Conservation (phyloP, 2,797 vertebrate species). For the Sebastes miniatus region DNA sequence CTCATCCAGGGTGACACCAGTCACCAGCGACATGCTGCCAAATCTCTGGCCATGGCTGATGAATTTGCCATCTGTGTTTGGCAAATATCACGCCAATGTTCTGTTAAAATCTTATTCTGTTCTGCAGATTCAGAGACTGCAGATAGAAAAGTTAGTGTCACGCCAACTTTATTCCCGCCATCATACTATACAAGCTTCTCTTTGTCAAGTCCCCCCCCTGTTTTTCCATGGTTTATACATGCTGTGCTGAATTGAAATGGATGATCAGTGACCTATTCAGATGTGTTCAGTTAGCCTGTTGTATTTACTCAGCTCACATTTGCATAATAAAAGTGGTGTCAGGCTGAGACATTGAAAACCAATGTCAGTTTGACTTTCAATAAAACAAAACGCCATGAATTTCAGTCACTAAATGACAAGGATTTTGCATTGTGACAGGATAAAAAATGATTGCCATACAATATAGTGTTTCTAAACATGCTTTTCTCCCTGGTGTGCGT, state of each 20-base stretch:
- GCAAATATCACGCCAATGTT: conserved; percentile 17
- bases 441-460: not conserved
- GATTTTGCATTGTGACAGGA: not conserved
- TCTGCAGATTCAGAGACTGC: not conserved
- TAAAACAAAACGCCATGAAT: not conserved
- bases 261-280: conserved; percentile 43
- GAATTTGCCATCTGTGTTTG: conserved; percentile 54
- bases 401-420: not conserved
- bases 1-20: conserved; percentile 38
- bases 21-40: conserved; percentile 37
- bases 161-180: not conserved
- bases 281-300: conserved; percentile 23
- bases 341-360: conserved; percentile 20
- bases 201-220: conserved; percentile 2
- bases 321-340: conserved; percentile 38
- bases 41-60: conserved; percentile 12
- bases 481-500: not conserved
- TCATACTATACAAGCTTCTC: not conserved
- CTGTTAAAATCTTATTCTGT: conserved; percentile 1
- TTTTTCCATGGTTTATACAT: conserved; percentile 14
- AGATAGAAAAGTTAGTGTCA: not conserved
- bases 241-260: conserved; percentile 25
- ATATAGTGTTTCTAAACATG: not conserved
- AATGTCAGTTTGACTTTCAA: conserved; percentile 26
- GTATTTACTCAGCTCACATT: conserved; percentile 17